Evolutionary conservation across 1,140 invertebrate species (phyloP).

Genomic region (Heterodera schachtii): DNA sequence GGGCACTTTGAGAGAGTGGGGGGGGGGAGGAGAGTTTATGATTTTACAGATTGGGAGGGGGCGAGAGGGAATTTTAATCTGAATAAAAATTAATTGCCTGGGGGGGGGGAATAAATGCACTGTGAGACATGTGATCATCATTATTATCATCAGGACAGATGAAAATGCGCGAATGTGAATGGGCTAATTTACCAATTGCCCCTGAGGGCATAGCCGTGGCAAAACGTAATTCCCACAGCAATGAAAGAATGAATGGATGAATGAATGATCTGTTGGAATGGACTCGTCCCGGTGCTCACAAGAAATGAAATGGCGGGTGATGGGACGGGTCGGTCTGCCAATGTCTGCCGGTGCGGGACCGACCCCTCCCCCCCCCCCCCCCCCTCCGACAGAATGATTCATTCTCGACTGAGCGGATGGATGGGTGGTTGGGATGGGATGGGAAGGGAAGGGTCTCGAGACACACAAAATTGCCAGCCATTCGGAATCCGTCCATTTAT

Average conservation of each 20-base stretch:
- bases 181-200: not conserved
- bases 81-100: not conserved
- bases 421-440: too few relatives aligned
- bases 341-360: conserved; percentile 11
- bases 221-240: too few relatives aligned
- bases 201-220: too few relatives aligned
- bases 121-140: too few relatives aligned
- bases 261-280: too few relatives aligned
- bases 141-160: not conserved
- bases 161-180: not conserved
- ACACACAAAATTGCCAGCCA: conserved; percentile 17
- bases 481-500: conserved; percentile 1
- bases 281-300: too few relatives aligned
- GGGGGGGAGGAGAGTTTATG: conserved; percentile 1
- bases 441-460: not conserved
- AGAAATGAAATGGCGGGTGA: too few relatives aligned
- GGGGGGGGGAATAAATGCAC: too few relatives aligned
- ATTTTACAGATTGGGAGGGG: not conserved
- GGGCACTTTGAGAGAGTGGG: not conserved
- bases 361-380: not conserved
- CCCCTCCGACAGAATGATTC: not conserved
- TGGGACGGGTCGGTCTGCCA: conserved; percentile 4
- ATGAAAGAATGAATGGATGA: not conserved
- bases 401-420: not conserved
- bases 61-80: too few relatives aligned